Evolutionary conservation across 1,140 invertebrate species (phyloP).

Genomic region (Drosophila sp.): DNA sequence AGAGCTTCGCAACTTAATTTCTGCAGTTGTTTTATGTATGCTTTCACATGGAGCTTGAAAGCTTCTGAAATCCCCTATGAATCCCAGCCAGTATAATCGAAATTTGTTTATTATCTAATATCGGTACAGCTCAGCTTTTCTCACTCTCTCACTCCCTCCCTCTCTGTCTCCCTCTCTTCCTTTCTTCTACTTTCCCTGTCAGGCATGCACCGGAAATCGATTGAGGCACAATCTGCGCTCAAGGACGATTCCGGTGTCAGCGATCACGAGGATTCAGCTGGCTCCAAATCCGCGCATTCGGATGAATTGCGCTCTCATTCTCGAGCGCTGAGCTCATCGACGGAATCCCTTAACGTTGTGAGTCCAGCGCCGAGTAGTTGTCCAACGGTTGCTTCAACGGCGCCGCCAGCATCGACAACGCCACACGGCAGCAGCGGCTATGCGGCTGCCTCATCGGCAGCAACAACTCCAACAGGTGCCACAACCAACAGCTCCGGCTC

Average conservation of each 20-base stretch:
- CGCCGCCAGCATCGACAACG: slow-evolving; percentile 60
- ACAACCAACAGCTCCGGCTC: slow-evolving; percentile 72
- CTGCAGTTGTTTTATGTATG: too few relatives aligned
- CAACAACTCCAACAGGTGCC: slow-evolving; percentile 64
- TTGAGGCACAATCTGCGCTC: slow-evolving; percentile 97
- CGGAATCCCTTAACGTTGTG: slow-evolving; percentile 78
- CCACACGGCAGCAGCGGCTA: slow-evolving; percentile 65
- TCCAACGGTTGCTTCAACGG: slow-evolving; percentile 52
- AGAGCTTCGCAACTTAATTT: too few relatives aligned
- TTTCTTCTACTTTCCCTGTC: slow-evolving; percentile 12
- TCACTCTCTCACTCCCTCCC: not conserved
- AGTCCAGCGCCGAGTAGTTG: slow-evolving; percentile 76
- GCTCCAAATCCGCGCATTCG: slow-evolving; percentile 74
- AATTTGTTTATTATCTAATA: too few relatives aligned
- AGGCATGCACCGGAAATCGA: slow-evolving; percentile 99
- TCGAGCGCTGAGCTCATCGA: slow-evolving; percentile 69
- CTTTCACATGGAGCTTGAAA: too few relatives aligned
- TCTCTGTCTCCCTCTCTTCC: not conserved
- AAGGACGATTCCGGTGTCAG: slow-evolving; percentile 89
- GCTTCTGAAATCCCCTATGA: too few relatives aligned
- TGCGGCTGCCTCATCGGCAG: slow-evolving; percentile 54
- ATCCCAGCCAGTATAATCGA: too few relatives aligned
- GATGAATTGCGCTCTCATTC: slow-evolving; percentile 61
- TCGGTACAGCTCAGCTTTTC: not conserved
- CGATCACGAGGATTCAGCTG: slow-evolving; percentile 76